Conservation (phyloP, 2,888 invertebrate species). For the Phalera bucephala region DNA sequence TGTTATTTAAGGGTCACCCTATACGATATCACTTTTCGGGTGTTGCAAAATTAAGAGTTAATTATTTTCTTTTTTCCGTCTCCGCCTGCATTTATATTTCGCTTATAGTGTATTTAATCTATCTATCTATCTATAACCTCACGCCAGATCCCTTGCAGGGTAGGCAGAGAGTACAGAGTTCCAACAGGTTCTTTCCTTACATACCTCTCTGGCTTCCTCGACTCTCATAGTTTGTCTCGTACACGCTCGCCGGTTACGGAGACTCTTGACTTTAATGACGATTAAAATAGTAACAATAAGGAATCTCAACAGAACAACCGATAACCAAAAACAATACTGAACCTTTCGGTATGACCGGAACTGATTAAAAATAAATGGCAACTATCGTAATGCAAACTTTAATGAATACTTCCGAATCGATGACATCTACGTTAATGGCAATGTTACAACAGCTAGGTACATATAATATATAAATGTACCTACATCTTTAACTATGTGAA, state of each 20-base stretch:
- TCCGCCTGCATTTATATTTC: constrained; percentile 44
- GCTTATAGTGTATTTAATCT: constrained; percentile 42
- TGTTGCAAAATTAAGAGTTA: constrained; percentile 60
- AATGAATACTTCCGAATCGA: constrained; percentile 22
- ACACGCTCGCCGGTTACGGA: too few relatives aligned
- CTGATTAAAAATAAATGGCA: constrained; percentile 13
- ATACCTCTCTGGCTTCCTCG: too few relatives aligned
- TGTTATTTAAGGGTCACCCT: constrained; percentile 49
- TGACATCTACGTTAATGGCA: constrained; percentile 6
- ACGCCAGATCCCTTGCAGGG: too few relatives aligned
- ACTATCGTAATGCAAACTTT: constrained; percentile 11
- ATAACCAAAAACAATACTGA: constrained; percentile 25
- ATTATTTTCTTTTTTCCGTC: constrained; percentile 50
- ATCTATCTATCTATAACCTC: too few relatives aligned
- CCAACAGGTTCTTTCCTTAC: too few relatives aligned
- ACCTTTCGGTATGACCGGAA: constrained; percentile 27
- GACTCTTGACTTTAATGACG: too few relatives aligned
- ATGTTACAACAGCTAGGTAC: too few relatives aligned
- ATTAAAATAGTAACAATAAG: constrained; percentile 38
- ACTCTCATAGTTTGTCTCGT: too few relatives aligned
- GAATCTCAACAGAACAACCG: constrained; percentile 20
- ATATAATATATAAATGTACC: too few relatives aligned
- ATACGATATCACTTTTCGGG: constrained; percentile 50
- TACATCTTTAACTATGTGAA: too few relatives aligned
- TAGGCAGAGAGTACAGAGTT: too few relatives aligned